These are phyloP conservation scores for Elymnias hypermnestra DNA, from an alignment of 1,140 invertebrate species.

Conservation along the genomic window DNA sequence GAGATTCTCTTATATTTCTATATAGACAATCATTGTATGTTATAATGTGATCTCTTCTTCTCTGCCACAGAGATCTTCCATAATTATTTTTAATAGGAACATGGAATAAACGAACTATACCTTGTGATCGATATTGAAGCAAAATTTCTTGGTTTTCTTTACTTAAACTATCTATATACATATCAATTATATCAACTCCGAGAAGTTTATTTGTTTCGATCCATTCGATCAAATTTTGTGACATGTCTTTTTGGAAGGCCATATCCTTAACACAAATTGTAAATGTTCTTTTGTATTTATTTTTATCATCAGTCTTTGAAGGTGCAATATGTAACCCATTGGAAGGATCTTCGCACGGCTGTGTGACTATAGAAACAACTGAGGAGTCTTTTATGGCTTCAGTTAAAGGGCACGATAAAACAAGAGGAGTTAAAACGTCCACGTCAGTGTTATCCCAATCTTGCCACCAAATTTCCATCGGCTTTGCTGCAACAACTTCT, in stretches of 20 bases:
- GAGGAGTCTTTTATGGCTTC: conserved; percentile 39
- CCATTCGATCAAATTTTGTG: conserved; percentile 80
- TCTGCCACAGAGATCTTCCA: conserved; percentile 79
- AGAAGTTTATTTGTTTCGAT: conserved; percentile 81
- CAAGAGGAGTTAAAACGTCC: conserved; percentile 54
- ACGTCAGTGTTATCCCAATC: conserved; percentile 55
- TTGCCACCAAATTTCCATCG: conserved; percentile 69
- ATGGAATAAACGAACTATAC: conserved; percentile 75
- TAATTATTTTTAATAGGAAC: conserved; percentile 72
- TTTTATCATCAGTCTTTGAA: conserved; percentile 10
- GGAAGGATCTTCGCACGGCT: conserved; percentile 59
- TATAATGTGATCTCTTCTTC: conserved; percentile 82
- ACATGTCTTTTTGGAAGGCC: conserved; percentile 80
- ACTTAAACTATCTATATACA: conserved; percentile 80
- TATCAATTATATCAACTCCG: conserved; percentile 79
- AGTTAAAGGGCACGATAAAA: conserved; percentile 64
- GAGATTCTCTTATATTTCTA: conserved; percentile 78
- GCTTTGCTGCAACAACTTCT: conserved; percentile 65
- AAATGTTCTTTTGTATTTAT: conserved; percentile 69
- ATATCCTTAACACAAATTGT: conserved; percentile 85
- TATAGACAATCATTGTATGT: conserved; percentile 86
- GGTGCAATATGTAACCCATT: conserved; percentile 53
- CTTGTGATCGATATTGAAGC: conserved; percentile 74
- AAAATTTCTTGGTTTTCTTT: conserved; percentile 75
- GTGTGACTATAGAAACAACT: conserved; percentile 58